Percentiles rank a stretch among this genome's conserved stretches.
Conservation (phyloP, 2,797 vertebrate genomes). For the Myotis findleyi region DNA sequence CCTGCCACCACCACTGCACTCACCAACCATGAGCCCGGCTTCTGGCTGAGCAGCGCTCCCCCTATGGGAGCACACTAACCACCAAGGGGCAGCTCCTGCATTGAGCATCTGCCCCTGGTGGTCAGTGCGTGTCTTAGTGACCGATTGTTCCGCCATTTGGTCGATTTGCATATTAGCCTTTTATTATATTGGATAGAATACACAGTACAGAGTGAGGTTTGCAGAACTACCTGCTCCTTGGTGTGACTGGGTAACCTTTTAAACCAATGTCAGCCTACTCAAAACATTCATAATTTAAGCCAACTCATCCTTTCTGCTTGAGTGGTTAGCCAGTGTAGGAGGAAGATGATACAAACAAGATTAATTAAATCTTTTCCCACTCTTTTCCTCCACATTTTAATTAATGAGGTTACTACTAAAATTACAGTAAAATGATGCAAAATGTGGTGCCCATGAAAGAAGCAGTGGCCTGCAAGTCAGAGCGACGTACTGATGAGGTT, state of each 20-base stretch:
- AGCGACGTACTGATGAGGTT: background rate
- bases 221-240: rapidly evolving
- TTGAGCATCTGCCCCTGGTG: no score
- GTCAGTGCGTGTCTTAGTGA: no score
- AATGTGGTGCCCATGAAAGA: background rate
- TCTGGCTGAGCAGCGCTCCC: no score
- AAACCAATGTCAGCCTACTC: background rate
- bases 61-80: no score
- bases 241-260: background rate
- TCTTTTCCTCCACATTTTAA: conserved; percentile 44
- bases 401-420: conserved; percentile 61
- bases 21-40: no score
- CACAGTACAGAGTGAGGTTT: background rate
- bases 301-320: background rate
- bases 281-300: background rate
- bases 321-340: background rate
- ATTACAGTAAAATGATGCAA: conserved; percentile 38
- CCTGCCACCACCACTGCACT: no score
- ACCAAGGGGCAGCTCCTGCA: no score
- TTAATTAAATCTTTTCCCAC: conserved; percentile 24
- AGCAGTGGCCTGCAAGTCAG: background rate
- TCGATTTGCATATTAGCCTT: no score
- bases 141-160: rapidly evolving
- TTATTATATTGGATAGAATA: background rate
- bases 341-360: background rate